Base-by-base conservation (phyloP, 2,888 invertebrate genomes). In the Vanessa cardui region DNA sequence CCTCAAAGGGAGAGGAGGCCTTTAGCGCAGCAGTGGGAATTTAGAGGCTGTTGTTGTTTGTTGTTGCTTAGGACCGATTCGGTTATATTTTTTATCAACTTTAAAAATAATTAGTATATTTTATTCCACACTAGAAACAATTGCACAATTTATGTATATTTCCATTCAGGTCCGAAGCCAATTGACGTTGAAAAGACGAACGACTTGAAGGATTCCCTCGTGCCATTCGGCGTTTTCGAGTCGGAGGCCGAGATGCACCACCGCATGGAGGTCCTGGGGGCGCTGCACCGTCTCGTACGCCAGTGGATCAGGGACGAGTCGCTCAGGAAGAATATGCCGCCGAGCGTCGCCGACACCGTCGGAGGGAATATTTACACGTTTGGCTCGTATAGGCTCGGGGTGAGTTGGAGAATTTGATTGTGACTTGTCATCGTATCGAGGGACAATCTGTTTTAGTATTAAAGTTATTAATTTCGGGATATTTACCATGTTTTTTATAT, bases 291-390 rank as follows among this genome's bases (percentile, higher is more conserved):
- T 6, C 93, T 99, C 58, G 99, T 99, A 15, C 96, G 98, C 76
- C 95, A 97, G 81, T 99, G 99, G 99, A 98, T 99, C 73, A 94
- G 95, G 74, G 97, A 98, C 77, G 96, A 98, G 58, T 98, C 98
- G 56, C 89, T 97, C 65, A 94, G 96, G 74, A 96, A 97, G 88
- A 98, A 98, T 87, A 97, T 99, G 96, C 99, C 99, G 7, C 95
- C 96, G 66, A 96, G 95, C 76, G 96, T 98, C 1, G 97, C 98
- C 1, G 98, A 98, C 65, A 95, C 96, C 75, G 97, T 99, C 68
- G 99, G 99, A 26, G 99, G 99, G 5, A 99, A 99, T 92, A 98
- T 99, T 71, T 99, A 98, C 84, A 99, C 99, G n/a, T 99, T 99
- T 89, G 99, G 99, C 58, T 99, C 99, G 66, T 99, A 99, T 85